phyloP scores from a whole-genome alignment of 2,888 invertebrate species.

The Zonitis immaculata region DNA sequence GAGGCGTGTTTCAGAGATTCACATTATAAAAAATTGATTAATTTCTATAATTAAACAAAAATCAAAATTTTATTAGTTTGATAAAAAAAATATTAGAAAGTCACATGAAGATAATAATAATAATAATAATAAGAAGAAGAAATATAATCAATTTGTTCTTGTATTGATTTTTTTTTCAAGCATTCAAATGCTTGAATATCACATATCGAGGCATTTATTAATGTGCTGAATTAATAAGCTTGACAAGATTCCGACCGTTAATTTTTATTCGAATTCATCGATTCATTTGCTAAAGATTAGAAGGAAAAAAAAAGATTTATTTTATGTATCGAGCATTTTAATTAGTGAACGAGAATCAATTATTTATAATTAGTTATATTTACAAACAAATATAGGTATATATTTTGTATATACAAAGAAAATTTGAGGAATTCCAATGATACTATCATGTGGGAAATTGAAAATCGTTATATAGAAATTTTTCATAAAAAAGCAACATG shows the following conservation, averaged over 20 bases:
- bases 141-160: background rate
- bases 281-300: background rate
- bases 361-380: no score
- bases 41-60: no score
- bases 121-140: no score
- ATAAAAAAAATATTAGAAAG: background rate
- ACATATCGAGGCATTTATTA: background rate
- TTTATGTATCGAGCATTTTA: no score
- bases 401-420: no score
- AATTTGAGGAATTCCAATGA: background rate
- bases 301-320: background rate
- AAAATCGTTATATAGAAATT: background rate
- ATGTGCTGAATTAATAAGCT: slow-evolving; percentile 1
- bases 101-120: no score
- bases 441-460: background rate
- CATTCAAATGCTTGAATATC: background rate
- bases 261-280: slow-evolving; percentile 4
- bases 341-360: no score
- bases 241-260: slow-evolving; percentile 2
- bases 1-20: no score
- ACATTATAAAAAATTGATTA: no score
- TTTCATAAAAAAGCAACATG: background rate
- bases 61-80: background rate
- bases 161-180: no score
- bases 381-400: no score